Evolutionary conservation across 2,113 vertebrate species (phyloP), one percentile per base, ranked within the genome.

Genomic region (Hemichromis elongatus): DNA sequence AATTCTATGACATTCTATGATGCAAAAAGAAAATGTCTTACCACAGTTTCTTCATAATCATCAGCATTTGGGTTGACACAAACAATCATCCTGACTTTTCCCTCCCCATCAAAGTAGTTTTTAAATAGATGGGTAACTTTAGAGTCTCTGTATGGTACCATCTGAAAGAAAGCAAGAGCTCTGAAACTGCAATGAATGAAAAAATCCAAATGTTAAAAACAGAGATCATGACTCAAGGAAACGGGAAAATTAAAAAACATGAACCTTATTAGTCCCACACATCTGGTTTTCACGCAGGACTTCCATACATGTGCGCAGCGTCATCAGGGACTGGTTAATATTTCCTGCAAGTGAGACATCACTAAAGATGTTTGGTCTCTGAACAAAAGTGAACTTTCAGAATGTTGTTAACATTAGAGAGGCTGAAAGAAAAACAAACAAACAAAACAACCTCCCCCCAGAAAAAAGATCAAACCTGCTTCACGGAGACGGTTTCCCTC

Each of bases 21-120:
- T 16, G 54, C 1, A 0, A 78, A 21, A 35, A 30, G n/a, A 24
- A 11, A 19, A 53, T 7, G 28, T 33, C 89, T 97, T 95, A 99
- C 99, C 97, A 98, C 90, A 37, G 97, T 98, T 89, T 99, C 99
- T 89, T 99, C 98, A 2, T 99, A 99, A 89, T 99, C 98, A 83
- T 99, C 98, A 1, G 97, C 97, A 83, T 98, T 99, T 6, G 99
- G 98, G 50, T 99, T 99, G 28, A 99, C 98, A 8, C 99, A 99
- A 33, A 99, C 98, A 0, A 99, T 96, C 98, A 99, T 99, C 24
- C 97, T 95, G 21, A 99, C 98, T 94, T 99, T 99, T 5, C 98
- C 99, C 91, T 99, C 98, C 0, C 99, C 99, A 5, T 99, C 99
- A 75, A 99, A 99, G 85, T 99, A 99, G 92, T 99, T 99, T 95